A percentile compares a stretch with the other conserved stretches of the same genome.
Conservation (phyloP, 2,888 invertebrate genomes). For the Meghimatium bilineatum region DNA sequence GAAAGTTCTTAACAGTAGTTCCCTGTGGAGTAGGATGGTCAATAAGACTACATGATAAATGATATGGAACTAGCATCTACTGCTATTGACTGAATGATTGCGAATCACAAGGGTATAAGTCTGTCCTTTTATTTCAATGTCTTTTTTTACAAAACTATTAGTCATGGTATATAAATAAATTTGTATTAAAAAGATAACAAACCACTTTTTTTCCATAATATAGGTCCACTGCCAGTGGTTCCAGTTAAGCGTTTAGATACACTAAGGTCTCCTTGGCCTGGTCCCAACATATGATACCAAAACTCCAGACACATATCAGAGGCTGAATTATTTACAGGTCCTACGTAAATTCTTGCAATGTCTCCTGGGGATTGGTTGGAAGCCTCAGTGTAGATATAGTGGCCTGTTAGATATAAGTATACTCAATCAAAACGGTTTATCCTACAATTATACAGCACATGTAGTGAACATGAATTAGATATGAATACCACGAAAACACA, state of each 20-base stretch:
- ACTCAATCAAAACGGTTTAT: too few relatives aligned
- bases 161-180: not conserved
- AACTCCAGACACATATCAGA: conserved; percentile 78
- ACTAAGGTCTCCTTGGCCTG: conserved; percentile 59
- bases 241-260: conserved; percentile 43
- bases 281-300: conserved; percentile 75
- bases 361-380: conserved; percentile 66
- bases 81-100: too few relatives aligned
- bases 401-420: conserved; percentile 53
- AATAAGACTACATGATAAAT: too few relatives aligned
- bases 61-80: too few relatives aligned
- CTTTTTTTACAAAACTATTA: not conserved
- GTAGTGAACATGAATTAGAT: too few relatives aligned
- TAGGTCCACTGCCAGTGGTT: not conserved
- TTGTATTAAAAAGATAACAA: conserved; percentile 13
- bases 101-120: too few relatives aligned
- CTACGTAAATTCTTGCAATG: conserved; percentile 62
- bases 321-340: conserved; percentile 61
- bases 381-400: conserved; percentile 72
- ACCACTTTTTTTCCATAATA: conserved; percentile 11
- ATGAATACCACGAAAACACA: too few relatives aligned
- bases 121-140: too few relatives aligned
- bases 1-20: too few relatives aligned
- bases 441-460: too few relatives aligned
- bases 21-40: too few relatives aligned